Evolutionary conservation across 2,888 invertebrate species (phyloP), one percentile per base, ranked within the genome.

Genomic region (Plusia festucae): DNA sequence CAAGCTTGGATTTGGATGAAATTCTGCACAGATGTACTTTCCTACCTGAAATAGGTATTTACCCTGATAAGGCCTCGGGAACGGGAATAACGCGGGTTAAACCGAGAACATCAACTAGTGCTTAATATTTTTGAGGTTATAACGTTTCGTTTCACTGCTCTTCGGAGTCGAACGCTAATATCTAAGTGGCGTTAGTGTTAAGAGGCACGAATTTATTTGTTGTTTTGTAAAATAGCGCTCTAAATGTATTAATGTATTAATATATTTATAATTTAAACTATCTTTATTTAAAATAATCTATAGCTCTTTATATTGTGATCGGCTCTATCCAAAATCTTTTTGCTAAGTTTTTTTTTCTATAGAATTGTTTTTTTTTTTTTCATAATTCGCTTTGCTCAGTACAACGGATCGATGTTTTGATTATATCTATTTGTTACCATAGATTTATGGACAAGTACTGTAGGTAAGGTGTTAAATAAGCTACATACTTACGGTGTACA

Each of bases 171-270:
- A 52, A 22, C 34, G 51, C 27, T 68, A 66, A 67, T 70, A 72
- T 68, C 76, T 79, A 79, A 84, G 86, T 88, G 90, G 91, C 92
- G 91, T 93, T 94, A 93, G 92, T 81, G 82, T 34, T 94, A 94
- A 94, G 91, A 86, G 85, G 93, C 94, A 95, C 94, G 94, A 94
- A 94, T 95, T 94, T 95, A 94, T 94, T 94, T 94, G 92, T 94
- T 94, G 88, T 90, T 94, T 92, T 94, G 90, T 93, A 91, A 88
- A 88, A 87, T 92, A 93, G 88, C 86, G 86, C 88, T 86, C 84
- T 92, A 92, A 88, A 84, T 87, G 84, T 91, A 92, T 85, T 59
- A n/a, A 53, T 88, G 82, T n/a, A 90, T 82, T 93, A 92, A 92
- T 93, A 91, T 93, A 93, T 91, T 90, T 89, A 81, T 90, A 86